A percentile compares a stretch with the other conserved stretches of the same genome.
These are phyloP conservation scores for Cabera pusaria DNA, from an alignment of 2,888 invertebrate genomes.

Conservation along the genomic window DNA sequence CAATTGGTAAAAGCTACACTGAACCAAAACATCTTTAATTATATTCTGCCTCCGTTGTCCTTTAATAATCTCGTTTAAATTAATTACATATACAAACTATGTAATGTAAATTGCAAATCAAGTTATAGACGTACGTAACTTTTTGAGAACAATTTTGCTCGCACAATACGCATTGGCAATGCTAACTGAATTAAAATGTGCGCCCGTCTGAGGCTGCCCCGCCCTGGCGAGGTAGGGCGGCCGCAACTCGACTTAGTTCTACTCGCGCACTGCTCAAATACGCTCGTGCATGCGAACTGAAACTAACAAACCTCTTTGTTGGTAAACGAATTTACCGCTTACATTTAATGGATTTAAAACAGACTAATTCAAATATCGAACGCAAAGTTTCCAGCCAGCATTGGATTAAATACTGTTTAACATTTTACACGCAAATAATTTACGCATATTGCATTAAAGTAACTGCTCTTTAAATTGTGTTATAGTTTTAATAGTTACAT, in stretches of 20 bases:
- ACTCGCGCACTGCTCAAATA: conserved; percentile 34
- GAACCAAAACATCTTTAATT: no score
- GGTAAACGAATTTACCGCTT: conserved; percentile 5
- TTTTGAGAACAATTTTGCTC: conserved; percentile 26
- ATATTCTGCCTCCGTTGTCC: background rate
- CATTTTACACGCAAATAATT: background rate
- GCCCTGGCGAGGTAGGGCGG: conserved; percentile 41
- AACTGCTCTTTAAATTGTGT: no score
- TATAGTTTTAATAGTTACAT: no score
- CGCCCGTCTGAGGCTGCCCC: conserved; percentile 41
- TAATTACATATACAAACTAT: conserved; percentile 1
- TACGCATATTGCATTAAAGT: conserved; percentile 1
- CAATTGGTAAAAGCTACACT: no score
- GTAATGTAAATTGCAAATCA: conserved; percentile 12
- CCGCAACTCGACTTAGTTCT: conserved; percentile 49
- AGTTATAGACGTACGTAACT: conserved; percentile 14
- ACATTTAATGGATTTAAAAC: conserved; percentile 1
- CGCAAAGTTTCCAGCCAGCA: conserved; percentile 8
- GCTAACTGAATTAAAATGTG: conserved; percentile 65
- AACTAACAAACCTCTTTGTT: conserved; percentile 10
- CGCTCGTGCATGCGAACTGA: conserved; percentile 33
- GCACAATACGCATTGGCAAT: conserved; percentile 31
- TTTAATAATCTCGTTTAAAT: background rate
- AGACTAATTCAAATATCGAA: no score
- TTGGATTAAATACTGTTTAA: background rate